Conservation (phyloP, 2,113 vertebrate species). For the Crocuta crocuta region DNA sequence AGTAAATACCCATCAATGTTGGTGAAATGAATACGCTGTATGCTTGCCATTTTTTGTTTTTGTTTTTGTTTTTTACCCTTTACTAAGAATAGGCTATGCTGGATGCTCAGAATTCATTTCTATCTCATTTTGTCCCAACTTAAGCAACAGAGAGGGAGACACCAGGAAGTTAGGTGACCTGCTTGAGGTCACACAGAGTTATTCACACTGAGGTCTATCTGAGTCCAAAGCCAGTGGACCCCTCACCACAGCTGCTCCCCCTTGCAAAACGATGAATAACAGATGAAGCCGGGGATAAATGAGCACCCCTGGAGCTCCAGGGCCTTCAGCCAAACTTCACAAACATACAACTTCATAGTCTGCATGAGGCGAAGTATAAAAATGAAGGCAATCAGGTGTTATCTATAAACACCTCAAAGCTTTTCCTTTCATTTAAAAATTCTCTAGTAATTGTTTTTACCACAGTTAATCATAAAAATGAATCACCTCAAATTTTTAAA, state of each 20-base stretch:
- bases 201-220: not conserved
- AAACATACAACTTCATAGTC: not conserved
- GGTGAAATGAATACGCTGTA: not conserved
- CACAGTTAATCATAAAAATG: constrained; percentile 87
- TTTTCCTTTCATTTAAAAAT: constrained; percentile 81
- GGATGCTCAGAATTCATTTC: not conserved
- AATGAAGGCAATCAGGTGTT: constrained; percentile 74
- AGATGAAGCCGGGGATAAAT: not conserved
- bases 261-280: not conserved
- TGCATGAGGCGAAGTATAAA: constrained; percentile 49
- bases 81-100: not conserved
- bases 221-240: not conserved
- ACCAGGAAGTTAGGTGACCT: not conserved
- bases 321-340: not conserved
- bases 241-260: not conserved
- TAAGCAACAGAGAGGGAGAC: not conserved
- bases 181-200: not conserved
- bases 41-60: no score
- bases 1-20: not conserved
- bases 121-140: not conserved
- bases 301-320: not conserved
- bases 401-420: constrained; percentile 73
- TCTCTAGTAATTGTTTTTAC: constrained; percentile 82
- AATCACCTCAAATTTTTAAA: constrained; percentile 86
- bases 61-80: not conserved